These are phyloP conservation scores for Drosophila carrolli DNA, from an alignment of 1,140 invertebrate genomes.

Conservation along the genomic window DNA sequence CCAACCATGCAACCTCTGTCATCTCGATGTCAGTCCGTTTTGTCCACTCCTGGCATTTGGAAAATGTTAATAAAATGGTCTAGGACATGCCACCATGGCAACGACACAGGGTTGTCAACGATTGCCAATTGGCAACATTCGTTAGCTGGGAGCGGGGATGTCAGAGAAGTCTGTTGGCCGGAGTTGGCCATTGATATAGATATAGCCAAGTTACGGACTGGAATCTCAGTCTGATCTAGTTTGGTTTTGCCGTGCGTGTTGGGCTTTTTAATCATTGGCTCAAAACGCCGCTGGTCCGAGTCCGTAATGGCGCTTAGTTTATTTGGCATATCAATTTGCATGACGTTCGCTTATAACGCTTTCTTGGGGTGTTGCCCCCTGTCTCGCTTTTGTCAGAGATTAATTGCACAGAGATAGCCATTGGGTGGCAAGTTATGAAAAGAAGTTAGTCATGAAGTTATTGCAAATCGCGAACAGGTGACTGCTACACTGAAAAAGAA, in stretches of 20 bases:
- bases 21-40: constrained; percentile 46
- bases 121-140: constrained; percentile 41
- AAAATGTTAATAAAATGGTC: constrained; percentile 64
- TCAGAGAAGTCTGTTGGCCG: background rate
- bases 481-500: constrained; percentile 5
- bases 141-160: constrained; percentile 29
- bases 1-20: constrained; percentile 32
- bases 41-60: constrained; percentile 53
- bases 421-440: constrained; percentile 13
- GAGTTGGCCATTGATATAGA: constrained; percentile 27
- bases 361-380: constrained; percentile 3
- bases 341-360: constrained; percentile 57
- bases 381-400: constrained; percentile 13
- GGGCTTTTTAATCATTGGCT: constrained; percentile 45
- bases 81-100: constrained; percentile 60
- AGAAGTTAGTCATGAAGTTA: constrained; percentile 12
- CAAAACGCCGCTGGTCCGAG: constrained; percentile 41
- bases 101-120: constrained; percentile 57
- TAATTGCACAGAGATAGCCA: constrained; percentile 28
- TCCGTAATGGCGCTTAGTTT: constrained; percentile 53
- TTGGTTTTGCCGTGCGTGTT: constrained; percentile 36
- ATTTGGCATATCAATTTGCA: constrained; percentile 65
- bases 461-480: constrained; percentile 8
- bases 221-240: constrained; percentile 33
- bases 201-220: constrained; percentile 9